These are phyloP conservation scores for Plagodis dolabraria DNA, from an alignment of 2,888 invertebrate species.

Conservation along the genomic window DNA sequence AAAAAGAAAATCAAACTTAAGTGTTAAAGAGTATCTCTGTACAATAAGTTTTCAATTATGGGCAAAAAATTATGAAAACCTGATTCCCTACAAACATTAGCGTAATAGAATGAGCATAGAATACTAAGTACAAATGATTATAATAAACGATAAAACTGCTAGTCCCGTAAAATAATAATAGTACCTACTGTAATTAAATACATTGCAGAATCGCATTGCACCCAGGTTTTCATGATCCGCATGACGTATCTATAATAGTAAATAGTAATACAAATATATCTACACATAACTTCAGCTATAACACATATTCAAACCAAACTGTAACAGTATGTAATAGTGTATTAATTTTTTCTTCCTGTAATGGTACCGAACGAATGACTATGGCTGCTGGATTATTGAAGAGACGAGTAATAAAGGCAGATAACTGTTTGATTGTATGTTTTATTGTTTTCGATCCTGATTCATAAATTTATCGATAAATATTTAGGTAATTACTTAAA, in stretches of 20 bases:
- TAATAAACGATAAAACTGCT: slow-evolving; percentile 78
- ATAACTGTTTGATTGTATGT: slow-evolving; percentile 82
- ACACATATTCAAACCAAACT: slow-evolving; percentile 84
- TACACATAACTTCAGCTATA: slow-evolving; percentile 83
- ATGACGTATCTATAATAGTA: slow-evolving; percentile 74
- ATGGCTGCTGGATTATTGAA: slow-evolving; percentile 82
- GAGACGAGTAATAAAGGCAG: slow-evolving; percentile 82
- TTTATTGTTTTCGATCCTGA: slow-evolving; percentile 54
- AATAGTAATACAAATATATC: slow-evolving; percentile 79
- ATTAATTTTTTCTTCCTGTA: slow-evolving; percentile 83
- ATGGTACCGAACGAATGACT: slow-evolving; percentile 82
- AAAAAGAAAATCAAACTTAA: too few relatives aligned
- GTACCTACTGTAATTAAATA: slow-evolving; percentile 52
- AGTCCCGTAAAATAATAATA: slow-evolving; percentile 74
- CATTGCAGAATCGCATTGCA: slow-evolving; percentile 77
- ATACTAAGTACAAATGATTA: slow-evolving; percentile 81
- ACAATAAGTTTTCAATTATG: background rate
- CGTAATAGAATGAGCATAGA: slow-evolving; percentile 78
- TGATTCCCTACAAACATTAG: slow-evolving; percentile 80
- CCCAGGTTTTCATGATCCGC: slow-evolving; percentile 82
- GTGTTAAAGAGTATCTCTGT: too few relatives aligned
- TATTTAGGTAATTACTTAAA: background rate
- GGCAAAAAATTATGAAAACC: slow-evolving; percentile 54
- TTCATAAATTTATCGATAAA: too few relatives aligned
- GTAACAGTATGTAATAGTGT: slow-evolving; percentile 82